Evolutionary conservation across 2,888 invertebrate species (phyloP), one percentile per base, ranked within the genome.

Genomic region (Polydrusus pterygomalis): DNA sequence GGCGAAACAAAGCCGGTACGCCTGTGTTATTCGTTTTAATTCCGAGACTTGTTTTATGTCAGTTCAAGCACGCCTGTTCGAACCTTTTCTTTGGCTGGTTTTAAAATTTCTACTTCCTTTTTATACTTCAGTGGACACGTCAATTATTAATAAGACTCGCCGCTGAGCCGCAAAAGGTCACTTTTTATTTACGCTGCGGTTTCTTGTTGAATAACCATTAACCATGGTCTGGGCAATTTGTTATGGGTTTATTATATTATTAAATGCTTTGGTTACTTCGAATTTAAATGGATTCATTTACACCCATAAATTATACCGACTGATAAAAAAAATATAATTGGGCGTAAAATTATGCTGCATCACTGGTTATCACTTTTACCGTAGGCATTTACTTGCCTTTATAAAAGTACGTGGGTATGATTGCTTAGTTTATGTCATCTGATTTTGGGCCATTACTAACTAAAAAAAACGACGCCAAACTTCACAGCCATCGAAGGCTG

Each of bases 111-210:
- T 47, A 65, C 65, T 72, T 65, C 65, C 56, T 73, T 54, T 67
- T 67, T 58, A 30, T 65, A 51, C 30, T n/a, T 64, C 68, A 74
- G 60, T 54, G 69, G 56, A 69, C 69, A 72, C 76, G 76, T 76
- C 76, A 72, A 72, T 76, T 76, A 72, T 72, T 71, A 76, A 76
- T 76, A 71, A 75, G 65, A n/a, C 40, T 45, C 51, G 60, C 70
- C 71, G 71, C 47, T 60, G 71, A 56, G 43, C 67, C 70, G 75
- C 62, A 70, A 75, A 75, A 75, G 75, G 75, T 60, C 70, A 47
- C 64, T 70, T 74, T 75, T 75, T 75, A 70, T 75, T 75, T 75
- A 75, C 34, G 65, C 34, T 75, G 75, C 60, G 75, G 75, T 75
- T 75, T 75, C 70, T 70, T 65, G 75, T 67, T 71, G 71, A 68